Evolutionary conservation across 2,888 invertebrate species (phyloP).

Genomic region (Uloborus plumipes): DNA sequence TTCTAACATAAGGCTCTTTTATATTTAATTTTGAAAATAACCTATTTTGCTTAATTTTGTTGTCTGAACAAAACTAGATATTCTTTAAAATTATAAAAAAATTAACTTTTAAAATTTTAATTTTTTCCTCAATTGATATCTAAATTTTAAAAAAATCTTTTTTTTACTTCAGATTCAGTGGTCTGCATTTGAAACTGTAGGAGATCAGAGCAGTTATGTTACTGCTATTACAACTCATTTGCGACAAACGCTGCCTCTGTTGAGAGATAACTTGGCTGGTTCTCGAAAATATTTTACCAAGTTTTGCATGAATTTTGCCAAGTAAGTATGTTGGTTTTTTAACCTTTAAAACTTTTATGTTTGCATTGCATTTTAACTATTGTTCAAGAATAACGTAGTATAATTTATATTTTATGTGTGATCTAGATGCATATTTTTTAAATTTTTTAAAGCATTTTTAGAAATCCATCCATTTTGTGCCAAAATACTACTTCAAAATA

Average conservation of each 20-base stretch:
- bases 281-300: constrained; percentile 98
- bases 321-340: constrained; percentile 73
- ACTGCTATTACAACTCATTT: constrained; percentile 89
- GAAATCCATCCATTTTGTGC: too few relatives aligned
- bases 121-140: neutral
- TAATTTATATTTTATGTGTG: too few relatives aligned
- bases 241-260: constrained; percentile 86
- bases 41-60: too few relatives aligned
- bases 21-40: too few relatives aligned
- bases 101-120: neutral
- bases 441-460: too few relatives aligned
- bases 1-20: too few relatives aligned
- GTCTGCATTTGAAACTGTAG: constrained; percentile 92
- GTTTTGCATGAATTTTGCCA: constrained; percentile 95
- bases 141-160: neutral
- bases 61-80: too few relatives aligned
- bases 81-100: too few relatives aligned
- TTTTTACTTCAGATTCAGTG: constrained; percentile 80
- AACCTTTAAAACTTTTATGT: neutral
- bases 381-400: too few relatives aligned
- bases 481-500: too few relatives aligned
- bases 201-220: constrained; percentile 96
- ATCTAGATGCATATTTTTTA: too few relatives aligned
- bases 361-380: neutral
- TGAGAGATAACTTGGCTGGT: constrained; percentile 89